Percentiles rank a stretch among this genome's conserved stretches.
These are phyloP conservation scores for Drosophila anomalata DNA, from an alignment of 2,888 invertebrate genomes.

Conservation along the genomic window DNA sequence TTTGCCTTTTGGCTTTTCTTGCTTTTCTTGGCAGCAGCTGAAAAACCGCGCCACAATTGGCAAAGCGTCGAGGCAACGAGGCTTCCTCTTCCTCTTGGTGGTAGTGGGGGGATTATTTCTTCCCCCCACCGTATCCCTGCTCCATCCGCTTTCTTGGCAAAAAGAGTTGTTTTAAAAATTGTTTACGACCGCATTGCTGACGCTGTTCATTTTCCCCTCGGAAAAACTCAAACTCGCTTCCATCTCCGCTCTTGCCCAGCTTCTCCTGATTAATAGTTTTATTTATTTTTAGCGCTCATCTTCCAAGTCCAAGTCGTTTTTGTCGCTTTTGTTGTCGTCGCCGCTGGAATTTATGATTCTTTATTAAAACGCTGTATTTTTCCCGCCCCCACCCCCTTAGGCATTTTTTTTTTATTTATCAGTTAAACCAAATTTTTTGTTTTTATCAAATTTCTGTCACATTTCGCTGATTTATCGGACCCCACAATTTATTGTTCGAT, in stretches of 20 bases:
- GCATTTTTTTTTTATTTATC: slow-evolving; percentile 53
- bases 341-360: slow-evolving; percentile 70
- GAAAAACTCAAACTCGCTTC: slow-evolving; percentile 54
- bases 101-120: background rate
- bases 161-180: slow-evolving; percentile 79
- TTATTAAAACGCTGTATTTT: slow-evolving; percentile 78
- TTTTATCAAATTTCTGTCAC: slow-evolving; percentile 73
- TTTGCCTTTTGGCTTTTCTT: slow-evolving; percentile 43
- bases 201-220: slow-evolving; percentile 73
- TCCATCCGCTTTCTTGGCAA: slow-evolving; percentile 67
- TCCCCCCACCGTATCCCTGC: background rate
- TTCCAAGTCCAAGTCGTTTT: slow-evolving; percentile 65
- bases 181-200: slow-evolving; percentile 68
- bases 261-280: slow-evolving; percentile 78
- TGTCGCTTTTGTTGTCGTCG: slow-evolving; percentile 59
- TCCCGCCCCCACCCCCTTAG: slow-evolving; percentile 4
- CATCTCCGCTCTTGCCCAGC: slow-evolving; percentile 51
- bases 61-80: slow-evolving; percentile 57
- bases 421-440: slow-evolving; percentile 49
- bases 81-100: slow-evolving; percentile 23
- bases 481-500: slow-evolving; percentile 44
- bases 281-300: slow-evolving; percentile 81
- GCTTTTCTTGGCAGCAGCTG: slow-evolving; percentile 67
- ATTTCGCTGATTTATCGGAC: slow-evolving; percentile 70
- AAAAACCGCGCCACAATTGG: slow-evolving; percentile 79